These are phyloP conservation scores for Thereva unica DNA, from an alignment of 2,888 invertebrate species.

Conservation along the genomic window DNA sequence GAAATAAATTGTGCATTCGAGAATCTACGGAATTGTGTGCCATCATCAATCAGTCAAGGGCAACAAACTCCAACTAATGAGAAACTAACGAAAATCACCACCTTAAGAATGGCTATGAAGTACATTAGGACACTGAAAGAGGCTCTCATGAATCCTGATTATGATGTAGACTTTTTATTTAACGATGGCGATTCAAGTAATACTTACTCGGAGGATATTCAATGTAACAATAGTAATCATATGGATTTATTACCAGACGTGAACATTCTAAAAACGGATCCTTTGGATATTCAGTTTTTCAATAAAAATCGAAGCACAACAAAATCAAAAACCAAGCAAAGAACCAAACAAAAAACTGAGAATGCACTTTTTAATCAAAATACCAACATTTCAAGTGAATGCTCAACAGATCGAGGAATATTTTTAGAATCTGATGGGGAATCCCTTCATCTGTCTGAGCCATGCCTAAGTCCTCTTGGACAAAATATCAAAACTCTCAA, in stretches of 20 bases:
- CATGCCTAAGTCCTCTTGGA: conserved; percentile 51
- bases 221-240: not conserved
- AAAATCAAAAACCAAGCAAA: not conserved
- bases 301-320: not conserved
- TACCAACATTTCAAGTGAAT: too few species aligned
- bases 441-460: conserved; percentile 58
- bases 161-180: conserved; percentile 12
- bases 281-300: not conserved
- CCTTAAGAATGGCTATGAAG: conserved; percentile 82
- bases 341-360: not conserved
- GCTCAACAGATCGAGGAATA: conserved; percentile 48
- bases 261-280: not conserved
- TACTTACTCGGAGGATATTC: not conserved
- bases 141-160: conserved; percentile 60
- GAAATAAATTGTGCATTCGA: conserved; percentile 91
- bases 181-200: not conserved
- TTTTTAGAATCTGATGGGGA: conserved; percentile 66
- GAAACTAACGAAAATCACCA: conserved; percentile 88
- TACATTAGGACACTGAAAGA: conserved; percentile 80
- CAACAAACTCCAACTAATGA: conserved; percentile 64
- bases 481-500: conserved; percentile 40
- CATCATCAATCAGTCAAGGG: conserved; percentile 56
- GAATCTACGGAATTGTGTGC: conserved; percentile 75
- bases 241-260: not conserved
- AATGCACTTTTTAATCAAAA: too few species aligned